Percentiles rank a stretch among this genome's conserved stretches.
Conservation (phyloP, 2,888 invertebrate genomes). For the Tetanocera ferruginea region DNA sequence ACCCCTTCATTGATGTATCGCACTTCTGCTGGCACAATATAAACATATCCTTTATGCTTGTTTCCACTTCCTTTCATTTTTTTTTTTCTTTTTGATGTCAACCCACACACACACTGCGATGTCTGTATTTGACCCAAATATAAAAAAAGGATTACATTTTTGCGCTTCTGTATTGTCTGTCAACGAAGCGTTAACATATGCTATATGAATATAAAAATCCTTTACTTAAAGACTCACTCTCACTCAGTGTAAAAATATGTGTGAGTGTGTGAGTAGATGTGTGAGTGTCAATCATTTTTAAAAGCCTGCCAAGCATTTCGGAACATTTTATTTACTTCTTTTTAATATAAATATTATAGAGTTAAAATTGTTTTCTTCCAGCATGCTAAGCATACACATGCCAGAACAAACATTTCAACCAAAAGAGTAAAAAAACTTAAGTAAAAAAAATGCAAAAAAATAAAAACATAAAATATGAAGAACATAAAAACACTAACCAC, state of each 20-base stretch:
- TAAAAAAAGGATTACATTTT: slow-evolving; percentile 30
- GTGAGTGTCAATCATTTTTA: slow-evolving; percentile 31
- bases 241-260: slow-evolving; percentile 1
- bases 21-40: slow-evolving; percentile 39
- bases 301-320: slow-evolving; percentile 18
- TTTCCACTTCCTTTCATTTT: background rate
- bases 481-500: background rate
- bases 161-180: slow-evolving; percentile 60
- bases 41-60: background rate
- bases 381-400: slow-evolving; percentile 45
- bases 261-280: background rate
- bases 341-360: slow-evolving; percentile 54
- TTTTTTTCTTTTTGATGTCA: background rate
- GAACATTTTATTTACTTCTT: slow-evolving; percentile 44
- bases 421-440: too few species aligned
- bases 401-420: slow-evolving; percentile 28
- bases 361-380: slow-evolving; percentile 15
- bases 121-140: slow-evolving; percentile 23
- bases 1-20: slow-evolving; percentile 43
- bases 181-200: slow-evolving; percentile 62
- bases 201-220: slow-evolving; percentile 25
- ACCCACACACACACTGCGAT: background rate
- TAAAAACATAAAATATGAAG: background rate
- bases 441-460: slow-evolving; percentile 19
- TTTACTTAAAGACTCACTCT: background rate